These are phyloP conservation scores for Cerastoderma edule DNA, from an alignment of 2,888 invertebrate genomes.

Conservation along the genomic window DNA sequence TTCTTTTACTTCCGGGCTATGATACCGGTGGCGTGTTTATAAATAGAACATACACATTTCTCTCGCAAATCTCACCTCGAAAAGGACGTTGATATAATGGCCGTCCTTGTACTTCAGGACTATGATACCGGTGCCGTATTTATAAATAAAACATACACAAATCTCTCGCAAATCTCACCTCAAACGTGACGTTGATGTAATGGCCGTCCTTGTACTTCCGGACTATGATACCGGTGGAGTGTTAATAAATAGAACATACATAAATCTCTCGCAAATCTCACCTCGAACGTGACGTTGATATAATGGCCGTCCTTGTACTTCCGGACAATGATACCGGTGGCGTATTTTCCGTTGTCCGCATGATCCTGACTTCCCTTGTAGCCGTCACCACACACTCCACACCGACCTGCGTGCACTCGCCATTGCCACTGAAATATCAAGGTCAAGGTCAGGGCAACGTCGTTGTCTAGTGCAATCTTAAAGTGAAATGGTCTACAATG, in stretches of 20 bases:
- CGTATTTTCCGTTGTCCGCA: constrained; percentile 80
- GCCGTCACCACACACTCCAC: constrained; percentile 96
- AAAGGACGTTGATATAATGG: constrained; percentile 77
- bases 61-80: too few species aligned
- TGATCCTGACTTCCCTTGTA: constrained; percentile 84
- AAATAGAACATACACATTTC: too few species aligned
- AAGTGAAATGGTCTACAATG: too few species aligned
- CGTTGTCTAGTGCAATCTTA: not conserved
- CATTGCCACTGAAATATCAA: constrained; percentile 77
- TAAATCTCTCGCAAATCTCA: too few species aligned
- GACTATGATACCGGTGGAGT: too few species aligned
- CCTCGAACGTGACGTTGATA: constrained; percentile 80
- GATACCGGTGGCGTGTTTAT: too few species aligned
- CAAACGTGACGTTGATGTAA: too few species aligned
- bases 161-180: too few species aligned
- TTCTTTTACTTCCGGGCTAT: too few species aligned
- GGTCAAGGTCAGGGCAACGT: not conserved
- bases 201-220: too few species aligned
- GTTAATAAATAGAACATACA: too few species aligned
- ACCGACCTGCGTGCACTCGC: constrained; percentile 87
- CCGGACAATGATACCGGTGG: constrained; percentile 78
- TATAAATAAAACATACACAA: too few species aligned
- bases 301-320: constrained; percentile 78
- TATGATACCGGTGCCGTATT: constrained; percentile 79
- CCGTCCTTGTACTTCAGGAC: constrained; percentile 78